Conservation (phyloP, 1,140 invertebrate species). For the Eubasilissa regina region DNA sequence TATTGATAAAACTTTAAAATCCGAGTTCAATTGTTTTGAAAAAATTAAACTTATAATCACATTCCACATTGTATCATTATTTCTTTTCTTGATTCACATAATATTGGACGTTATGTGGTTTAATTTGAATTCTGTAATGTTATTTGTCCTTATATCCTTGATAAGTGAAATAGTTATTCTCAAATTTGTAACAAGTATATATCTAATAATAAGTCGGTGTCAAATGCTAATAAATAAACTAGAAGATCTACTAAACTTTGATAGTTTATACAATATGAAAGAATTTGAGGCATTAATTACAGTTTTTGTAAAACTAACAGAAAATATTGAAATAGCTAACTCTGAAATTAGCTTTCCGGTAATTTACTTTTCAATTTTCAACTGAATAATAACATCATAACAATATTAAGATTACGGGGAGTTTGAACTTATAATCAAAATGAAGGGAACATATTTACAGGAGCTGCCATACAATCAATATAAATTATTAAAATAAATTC, state of each 20-base stretch:
- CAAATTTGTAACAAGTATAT: slow-evolving; percentile 26
- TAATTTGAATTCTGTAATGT: background rate
- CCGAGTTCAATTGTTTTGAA: background rate
- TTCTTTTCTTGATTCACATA: background rate
- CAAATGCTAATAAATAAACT: slow-evolving; percentile 3
- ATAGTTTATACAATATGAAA: background rate
- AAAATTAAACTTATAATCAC: background rate
- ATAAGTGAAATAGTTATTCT: slow-evolving; percentile 6
- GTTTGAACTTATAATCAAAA: too few species aligned
- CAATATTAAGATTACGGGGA: too few species aligned
- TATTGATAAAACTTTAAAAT: background rate
- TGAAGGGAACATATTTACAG: too few species aligned
- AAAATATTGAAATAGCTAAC: slow-evolving; percentile 23
- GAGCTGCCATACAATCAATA: too few species aligned
- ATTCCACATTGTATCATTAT: slow-evolving; percentile 6
- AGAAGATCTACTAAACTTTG: background rate
- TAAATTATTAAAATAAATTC: background rate
- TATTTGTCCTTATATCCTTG: background rate
- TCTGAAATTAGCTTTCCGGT: slow-evolving; percentile 31
- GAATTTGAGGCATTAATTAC: slow-evolving; percentile 14
- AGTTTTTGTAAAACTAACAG: slow-evolving; percentile 24
- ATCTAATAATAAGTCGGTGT: background rate
- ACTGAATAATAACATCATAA: too few species aligned
- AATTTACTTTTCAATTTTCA: background rate
- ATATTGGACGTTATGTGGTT: background rate